Percentiles rank a stretch among this genome's conserved stretches.
These are phyloP conservation scores for Tachuris rubrigastra DNA, from an alignment of 2,113 vertebrate species.

Conservation along the genomic window DNA sequence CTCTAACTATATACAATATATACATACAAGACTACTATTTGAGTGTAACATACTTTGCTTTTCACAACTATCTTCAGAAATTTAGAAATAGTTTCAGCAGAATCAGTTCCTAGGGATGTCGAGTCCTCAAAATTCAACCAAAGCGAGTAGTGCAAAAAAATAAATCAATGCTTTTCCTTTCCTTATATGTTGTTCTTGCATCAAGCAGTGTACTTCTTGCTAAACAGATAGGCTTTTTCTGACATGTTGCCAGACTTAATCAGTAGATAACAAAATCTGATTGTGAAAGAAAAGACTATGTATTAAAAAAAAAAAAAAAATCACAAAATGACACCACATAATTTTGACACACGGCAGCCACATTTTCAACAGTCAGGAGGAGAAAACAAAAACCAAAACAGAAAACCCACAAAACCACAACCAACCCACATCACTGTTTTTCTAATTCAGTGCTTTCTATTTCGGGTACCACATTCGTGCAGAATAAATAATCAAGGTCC, in stretches of 20 bases:
- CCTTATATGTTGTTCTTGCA: not conserved
- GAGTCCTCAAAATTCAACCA: not conserved
- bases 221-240: slow-evolving; percentile 15
- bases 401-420: not conserved
- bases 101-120: not conserved
- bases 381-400: not conserved
- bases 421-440: not conserved
- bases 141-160: not conserved
- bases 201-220: not conserved
- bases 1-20: not conserved
- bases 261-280: slow-evolving; percentile 15
- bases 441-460: not conserved
- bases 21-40: not conserved
- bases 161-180: not conserved
- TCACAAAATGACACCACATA: not conserved
- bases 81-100: not conserved
- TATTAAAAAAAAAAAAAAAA: not conserved
- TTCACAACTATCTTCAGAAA: not conserved
- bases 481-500: slow-evolving; percentile 7
- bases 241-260: slow-evolving; percentile 29
- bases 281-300: not conserved
- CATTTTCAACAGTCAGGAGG: not conserved
- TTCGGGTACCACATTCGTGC: not conserved
- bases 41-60: not conserved
- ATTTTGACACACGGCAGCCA: slow-evolving; percentile 34